Percentiles rank a stretch among this genome's conserved stretches.
These are phyloP conservation scores for Xestia ashworthii DNA, from an alignment of 2,888 invertebrate genomes.

Conservation along the genomic window DNA sequence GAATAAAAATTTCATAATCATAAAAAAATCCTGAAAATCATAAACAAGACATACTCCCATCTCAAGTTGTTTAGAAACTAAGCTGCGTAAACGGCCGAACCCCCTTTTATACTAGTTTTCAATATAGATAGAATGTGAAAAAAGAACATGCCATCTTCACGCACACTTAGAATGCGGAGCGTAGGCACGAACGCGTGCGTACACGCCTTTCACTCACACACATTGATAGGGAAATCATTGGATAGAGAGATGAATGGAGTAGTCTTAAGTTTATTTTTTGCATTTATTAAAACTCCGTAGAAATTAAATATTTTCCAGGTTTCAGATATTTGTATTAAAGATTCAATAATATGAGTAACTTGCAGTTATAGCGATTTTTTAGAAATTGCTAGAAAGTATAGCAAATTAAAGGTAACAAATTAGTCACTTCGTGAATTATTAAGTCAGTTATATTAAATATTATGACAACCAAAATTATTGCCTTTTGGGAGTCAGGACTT, in stretches of 20 bases:
- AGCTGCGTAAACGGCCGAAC: slow-evolving; percentile 71
- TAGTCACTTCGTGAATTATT: background rate
- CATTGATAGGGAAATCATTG: slow-evolving; percentile 64
- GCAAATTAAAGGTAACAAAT: background rate
- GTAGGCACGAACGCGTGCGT: slow-evolving; percentile 77
- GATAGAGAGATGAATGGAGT: slow-evolving; percentile 73
- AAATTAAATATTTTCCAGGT: background rate
- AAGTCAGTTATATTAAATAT: background rate
- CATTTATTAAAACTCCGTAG: background rate
- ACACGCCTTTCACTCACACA: slow-evolving; percentile 87
- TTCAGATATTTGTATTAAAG: background rate
- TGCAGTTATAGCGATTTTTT: background rate
- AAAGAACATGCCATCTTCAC: slow-evolving; percentile 82
- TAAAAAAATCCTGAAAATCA: slow-evolving; percentile 64
- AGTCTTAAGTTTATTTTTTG: slow-evolving; percentile 5
- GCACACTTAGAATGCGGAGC: slow-evolving; percentile 70
- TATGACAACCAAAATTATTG: background rate
- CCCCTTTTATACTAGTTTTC: slow-evolving; percentile 86
- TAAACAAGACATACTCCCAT: slow-evolving; percentile 69
- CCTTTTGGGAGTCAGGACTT: background rate
- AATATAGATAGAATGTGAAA: slow-evolving; percentile 79
- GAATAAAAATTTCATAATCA: background rate
- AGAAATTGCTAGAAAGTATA: background rate
- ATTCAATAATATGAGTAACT: background rate
- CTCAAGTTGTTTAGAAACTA: slow-evolving; percentile 81